Base-by-base conservation (phyloP, 1,140 invertebrate genomes). In the Plodia interpunctella region DNA sequence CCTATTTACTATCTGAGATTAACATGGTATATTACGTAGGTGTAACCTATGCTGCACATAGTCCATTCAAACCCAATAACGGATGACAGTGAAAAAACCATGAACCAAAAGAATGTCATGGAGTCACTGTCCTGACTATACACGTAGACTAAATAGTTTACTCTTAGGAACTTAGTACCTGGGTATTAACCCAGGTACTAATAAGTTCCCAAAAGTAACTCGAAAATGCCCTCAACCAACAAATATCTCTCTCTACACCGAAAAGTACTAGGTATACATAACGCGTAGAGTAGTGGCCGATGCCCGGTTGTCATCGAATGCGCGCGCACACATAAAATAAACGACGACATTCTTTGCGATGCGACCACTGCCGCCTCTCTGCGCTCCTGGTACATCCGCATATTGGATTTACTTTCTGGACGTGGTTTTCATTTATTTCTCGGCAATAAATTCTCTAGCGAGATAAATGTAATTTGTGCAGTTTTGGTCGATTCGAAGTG, bases 291-390 rank as follows among this genome's bases (percentile, higher is more conserved):
- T 72, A 72, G 77, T 79, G 72, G 78, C 73, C 72, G 69, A 60
- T 63, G 63, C 52, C 70, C 69, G 68, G 64, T 72, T 78, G 76
- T 82, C 79, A 82, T 72, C 71, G 69, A 56, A 58, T 67, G 63
- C 67, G 65, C 63, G 74, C 76, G 67, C 66, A 59, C 76, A 72
- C 76, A 84, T 84, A 80, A 84, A 84, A 82, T 69, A 70, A 38
- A 54, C 58, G 66, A 68, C 73, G 74, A 82, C 78, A 84, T 84
- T 84, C 79, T 84, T 84, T 84, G 78, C 74, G 67, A 68, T 84
- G 78, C 74, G 67, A 68, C 68, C 63, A 67, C 76, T 73, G 81
- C 73, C 71, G 66, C 57, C 65, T 63, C 58, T 68, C 60, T 74
- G 70, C 67, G 65, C 72, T 72, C 68, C 74, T 76, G 74, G 70